Base-by-base conservation (phyloP, 2,797 vertebrate genomes). In the Intellagama lesueurii region DNA sequence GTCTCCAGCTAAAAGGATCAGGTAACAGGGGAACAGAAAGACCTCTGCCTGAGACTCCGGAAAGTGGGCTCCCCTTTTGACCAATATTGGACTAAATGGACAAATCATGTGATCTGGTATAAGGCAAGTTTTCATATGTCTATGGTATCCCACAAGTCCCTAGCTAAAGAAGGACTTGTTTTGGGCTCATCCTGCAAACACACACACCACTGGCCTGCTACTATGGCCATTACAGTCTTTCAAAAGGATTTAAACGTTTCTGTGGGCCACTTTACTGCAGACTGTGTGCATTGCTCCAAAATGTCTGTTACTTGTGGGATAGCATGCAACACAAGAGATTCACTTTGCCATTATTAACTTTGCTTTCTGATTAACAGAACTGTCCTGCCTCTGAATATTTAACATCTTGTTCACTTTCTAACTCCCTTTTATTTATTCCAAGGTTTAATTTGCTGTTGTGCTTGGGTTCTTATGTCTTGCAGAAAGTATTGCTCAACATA, bases 401-500 rank as follows among this genome's bases (percentile, higher is more conserved):
- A 60, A 68, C 2, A 64, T 56, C 80, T 89, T 68, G 0, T 80
- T 73, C 52, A 19, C 70, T 93, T 7, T 9, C 24, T 77, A 72
- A 19, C 73, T 91, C 83, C 47, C 47, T 1, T 56, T 81, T 72
- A 88, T 1, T 80, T 16, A 0, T 0, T 40, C 76, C 75, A 7
- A 79, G 64, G 11, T 83, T 35, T 44, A 30, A 84, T 17, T 47
- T 80, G 69, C 49, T 40, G 16, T 56, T 85, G 26, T 35, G 88
- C 75, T 52, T 30, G 56, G 69, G 69, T n/a, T 24, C 70, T 81
- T 88, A 76, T 88, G 49, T 88, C 82, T 95, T 91, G 75, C 87
- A 91, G 87, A 94, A 91, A 1, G 68, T 93, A 86, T 90, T 92
- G 14, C 60, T 91, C 35, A 72, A 79, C 83, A 47, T 64, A 82